Percentiles rank a stretch among this genome's conserved stretches.
These are phyloP conservation scores for Platycercus adscitus DNA, from an alignment of 2,113 vertebrate species.

Conservation along the genomic window DNA sequence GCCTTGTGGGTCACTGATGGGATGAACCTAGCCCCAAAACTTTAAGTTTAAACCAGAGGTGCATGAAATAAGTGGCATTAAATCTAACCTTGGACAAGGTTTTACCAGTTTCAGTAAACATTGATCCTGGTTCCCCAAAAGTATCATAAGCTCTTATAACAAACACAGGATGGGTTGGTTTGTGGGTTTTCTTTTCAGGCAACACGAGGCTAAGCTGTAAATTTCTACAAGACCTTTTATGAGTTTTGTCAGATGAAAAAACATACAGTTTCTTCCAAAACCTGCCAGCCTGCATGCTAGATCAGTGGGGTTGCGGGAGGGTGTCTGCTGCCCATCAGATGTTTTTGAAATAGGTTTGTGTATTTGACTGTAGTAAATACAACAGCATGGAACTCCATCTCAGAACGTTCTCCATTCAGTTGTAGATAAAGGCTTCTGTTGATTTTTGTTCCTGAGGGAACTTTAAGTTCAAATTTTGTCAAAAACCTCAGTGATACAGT, in stretches of 20 bases:
- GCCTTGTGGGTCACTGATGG: neutral
- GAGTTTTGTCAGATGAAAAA: neutral
- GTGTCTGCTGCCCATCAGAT: neutral
- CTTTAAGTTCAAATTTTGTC: neutral
- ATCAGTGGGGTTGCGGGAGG: neutral
- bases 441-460: slow-evolving; percentile 42
- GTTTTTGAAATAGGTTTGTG: neutral
- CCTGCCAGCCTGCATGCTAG: neutral
- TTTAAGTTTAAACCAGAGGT: fast-evolving
- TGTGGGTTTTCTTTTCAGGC: neutral
- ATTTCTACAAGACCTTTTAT: neutral
- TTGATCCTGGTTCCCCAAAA: neutral
- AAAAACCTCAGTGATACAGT: neutral
- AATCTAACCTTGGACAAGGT: neutral
- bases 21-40: neutral
- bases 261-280: neutral
- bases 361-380: slow-evolving; percentile 2
- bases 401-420: neutral
- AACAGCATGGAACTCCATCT: neutral
- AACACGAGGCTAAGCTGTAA: neutral
- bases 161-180: neutral
- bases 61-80: neutral
- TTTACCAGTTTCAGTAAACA: neutral
- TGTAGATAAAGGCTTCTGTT: slow-evolving; percentile 21
- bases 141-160: fast-evolving